phyloP scores from a whole-genome alignment of 2,888 invertebrate genomes.

The Drosophila hamatofila region DNA sequence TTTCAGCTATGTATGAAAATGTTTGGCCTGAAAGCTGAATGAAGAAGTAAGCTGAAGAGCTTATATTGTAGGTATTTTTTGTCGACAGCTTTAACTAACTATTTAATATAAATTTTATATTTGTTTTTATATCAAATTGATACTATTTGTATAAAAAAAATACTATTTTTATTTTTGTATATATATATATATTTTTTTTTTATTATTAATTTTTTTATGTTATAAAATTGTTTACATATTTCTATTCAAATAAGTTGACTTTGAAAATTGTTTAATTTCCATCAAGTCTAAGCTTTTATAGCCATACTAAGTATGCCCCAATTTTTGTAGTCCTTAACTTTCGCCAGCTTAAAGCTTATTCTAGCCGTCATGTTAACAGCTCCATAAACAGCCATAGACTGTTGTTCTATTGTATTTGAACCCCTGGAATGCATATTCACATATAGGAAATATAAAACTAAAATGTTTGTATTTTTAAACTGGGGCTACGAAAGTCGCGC shows the following conservation, averaged over 20 bases:
- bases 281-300: too few relatives aligned
- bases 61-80: background rate
- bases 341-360: background rate
- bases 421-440: slow-evolving; percentile 26
- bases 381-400: slow-evolving; percentile 18
- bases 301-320: too few relatives aligned
- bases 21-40: background rate
- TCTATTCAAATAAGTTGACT: too few relatives aligned
- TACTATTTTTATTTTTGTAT: too few relatives aligned
- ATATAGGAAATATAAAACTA: slow-evolving; percentile 1
- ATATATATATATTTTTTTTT: background rate
- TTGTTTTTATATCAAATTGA: too few relatives aligned
- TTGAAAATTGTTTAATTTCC: too few relatives aligned
- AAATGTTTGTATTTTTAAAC: background rate
- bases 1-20: background rate
- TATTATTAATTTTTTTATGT: too few relatives aligned
- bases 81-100: too few relatives aligned
- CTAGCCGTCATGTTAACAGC: background rate
- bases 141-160: too few relatives aligned
- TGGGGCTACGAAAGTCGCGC: slow-evolving; percentile 32
- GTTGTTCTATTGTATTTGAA: background rate
- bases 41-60: background rate
- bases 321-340: background rate
- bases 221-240: too few relatives aligned
- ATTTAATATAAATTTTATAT: too few relatives aligned